Evolutionary conservation across 1,140 invertebrate species (phyloP).

Genomic region (Dendroctonus ponderosae): DNA sequence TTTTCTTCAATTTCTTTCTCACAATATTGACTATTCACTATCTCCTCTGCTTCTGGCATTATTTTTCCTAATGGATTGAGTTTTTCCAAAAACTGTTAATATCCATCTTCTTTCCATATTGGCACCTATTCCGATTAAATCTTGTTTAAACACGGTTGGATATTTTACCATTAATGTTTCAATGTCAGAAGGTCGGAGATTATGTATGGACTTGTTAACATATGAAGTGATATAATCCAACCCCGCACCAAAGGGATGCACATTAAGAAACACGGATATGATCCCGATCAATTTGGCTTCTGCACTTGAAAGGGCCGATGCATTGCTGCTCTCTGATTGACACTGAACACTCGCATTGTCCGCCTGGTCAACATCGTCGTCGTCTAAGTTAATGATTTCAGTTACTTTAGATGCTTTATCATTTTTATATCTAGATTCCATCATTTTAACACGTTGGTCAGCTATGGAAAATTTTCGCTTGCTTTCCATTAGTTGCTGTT

Average conservation of each 20-base stretch:
- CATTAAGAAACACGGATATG: slow-evolving; percentile 79
- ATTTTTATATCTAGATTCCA: slow-evolving; percentile 57
- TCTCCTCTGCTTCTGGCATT: slow-evolving; percentile 3
- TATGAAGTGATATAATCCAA: slow-evolving; percentile 84
- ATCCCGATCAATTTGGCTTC: slow-evolving; percentile 74
- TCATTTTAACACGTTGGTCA: slow-evolving; percentile 59
- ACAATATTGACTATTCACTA: neutral
- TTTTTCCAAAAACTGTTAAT: slow-evolving; percentile 62
- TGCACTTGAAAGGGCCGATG: slow-evolving; percentile 9
- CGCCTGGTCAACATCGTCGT: slow-evolving; percentile 44
- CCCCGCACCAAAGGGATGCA: slow-evolving; percentile 84
- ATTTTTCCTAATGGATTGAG: neutral
- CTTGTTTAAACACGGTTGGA: slow-evolving; percentile 73
- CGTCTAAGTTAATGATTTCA: slow-evolving; percentile 46
- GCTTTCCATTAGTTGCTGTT: slow-evolving; percentile 68
- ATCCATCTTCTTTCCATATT: slow-evolving; percentile 77
- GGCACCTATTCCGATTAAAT: slow-evolving; percentile 71
- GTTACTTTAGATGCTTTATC: slow-evolving; percentile 36
- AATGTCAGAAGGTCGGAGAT: slow-evolving; percentile 67
- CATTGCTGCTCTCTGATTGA: slow-evolving; percentile 17
- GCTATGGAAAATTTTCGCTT: slow-evolving; percentile 64
- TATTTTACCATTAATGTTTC: slow-evolving; percentile 73
- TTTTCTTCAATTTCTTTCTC: neutral
- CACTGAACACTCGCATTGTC: slow-evolving; percentile 36
- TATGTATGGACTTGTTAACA: slow-evolving; percentile 70